Percentiles rank a stretch among this genome's conserved stretches.
These are phyloP conservation scores for Pyrgilauda ruficollis DNA, from an alignment of 2,113 vertebrate genomes.

Conservation along the genomic window DNA sequence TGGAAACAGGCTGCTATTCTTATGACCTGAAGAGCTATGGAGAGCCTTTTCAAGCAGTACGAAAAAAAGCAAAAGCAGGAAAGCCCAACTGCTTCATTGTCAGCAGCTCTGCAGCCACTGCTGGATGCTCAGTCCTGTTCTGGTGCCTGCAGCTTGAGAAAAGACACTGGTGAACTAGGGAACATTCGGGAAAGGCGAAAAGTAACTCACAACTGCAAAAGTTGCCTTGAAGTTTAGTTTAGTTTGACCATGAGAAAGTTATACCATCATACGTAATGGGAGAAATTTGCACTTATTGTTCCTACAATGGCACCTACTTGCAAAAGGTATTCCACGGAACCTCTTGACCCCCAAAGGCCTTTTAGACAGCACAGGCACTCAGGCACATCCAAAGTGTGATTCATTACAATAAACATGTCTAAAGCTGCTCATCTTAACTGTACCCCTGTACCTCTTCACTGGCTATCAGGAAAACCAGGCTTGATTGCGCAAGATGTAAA, in stretches of 20 bases:
- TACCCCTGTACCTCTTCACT: not conserved
- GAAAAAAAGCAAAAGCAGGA: conserved; percentile 27
- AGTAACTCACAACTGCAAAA: not conserved
- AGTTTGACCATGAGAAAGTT: not conserved
- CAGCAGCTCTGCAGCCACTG: not conserved
- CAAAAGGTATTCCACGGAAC: not conserved
- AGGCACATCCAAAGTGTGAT: not conserved
- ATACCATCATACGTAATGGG: not conserved
- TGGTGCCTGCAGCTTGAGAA: not conserved
- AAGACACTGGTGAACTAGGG: not conserved
- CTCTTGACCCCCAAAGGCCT: not conserved
- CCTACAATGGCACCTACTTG: not conserved
- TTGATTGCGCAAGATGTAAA: not conserved
- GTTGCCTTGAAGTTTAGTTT: not conserved
- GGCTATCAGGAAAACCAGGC: not conserved
- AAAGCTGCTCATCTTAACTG: not conserved
- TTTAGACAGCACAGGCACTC: not conserved
- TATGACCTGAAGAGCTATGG: conserved; percentile 55
- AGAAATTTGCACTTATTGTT: not conserved
- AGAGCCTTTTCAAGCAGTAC: conserved; percentile 44
- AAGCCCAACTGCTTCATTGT: not conserved
- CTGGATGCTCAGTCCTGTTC: not conserved
- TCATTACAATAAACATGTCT: not conserved
- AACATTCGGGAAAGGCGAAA: not conserved
- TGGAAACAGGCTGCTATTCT: conserved; percentile 50